Percentiles rank a stretch among this genome's conserved stretches.
Conservation (phyloP, 1,140 invertebrate genomes). For the Drosophila sulfurigaster region DNA sequence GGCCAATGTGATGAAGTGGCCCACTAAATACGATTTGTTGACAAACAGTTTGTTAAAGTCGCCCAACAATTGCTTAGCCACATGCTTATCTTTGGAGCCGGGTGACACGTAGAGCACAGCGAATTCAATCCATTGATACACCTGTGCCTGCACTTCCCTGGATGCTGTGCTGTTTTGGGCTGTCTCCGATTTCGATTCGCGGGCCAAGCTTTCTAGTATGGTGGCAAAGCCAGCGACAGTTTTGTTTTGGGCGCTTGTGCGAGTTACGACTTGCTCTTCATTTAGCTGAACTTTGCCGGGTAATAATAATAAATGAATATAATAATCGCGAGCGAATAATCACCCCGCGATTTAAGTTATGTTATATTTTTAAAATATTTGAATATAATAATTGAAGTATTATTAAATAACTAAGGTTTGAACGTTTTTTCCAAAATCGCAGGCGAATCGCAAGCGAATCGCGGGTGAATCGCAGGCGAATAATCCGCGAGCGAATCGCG, state of each 20-base stretch:
- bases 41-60: conserved; percentile 86
- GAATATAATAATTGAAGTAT: too few species aligned
- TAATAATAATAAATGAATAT: too few species aligned
- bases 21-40: conserved; percentile 86
- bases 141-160: conserved; percentile 70
- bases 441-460: too few species aligned
- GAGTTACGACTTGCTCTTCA: conserved; percentile 79
- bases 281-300: too few species aligned
- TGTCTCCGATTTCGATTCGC: conserved; percentile 84
- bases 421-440: too few species aligned
- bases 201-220: conserved; percentile 85
- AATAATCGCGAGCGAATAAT: too few species aligned
- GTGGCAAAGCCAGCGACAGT: conserved; percentile 85
- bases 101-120: conserved; percentile 85
- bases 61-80: conserved; percentile 74
- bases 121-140: conserved; percentile 87
- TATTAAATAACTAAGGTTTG: too few species aligned
- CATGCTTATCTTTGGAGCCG: conserved; percentile 83
- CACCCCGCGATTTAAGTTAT: too few species aligned
- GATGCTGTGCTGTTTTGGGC: conserved; percentile 67
- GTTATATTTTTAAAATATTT: too few species aligned
- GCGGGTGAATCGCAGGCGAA: too few species aligned
- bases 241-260: conserved; percentile 70
- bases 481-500: too few species aligned
- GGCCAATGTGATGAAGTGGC: conserved; percentile 86